These are phyloP conservation scores for Notodonta dromedarius DNA, from an alignment of 2,888 invertebrate species.

Conservation along the genomic window DNA sequence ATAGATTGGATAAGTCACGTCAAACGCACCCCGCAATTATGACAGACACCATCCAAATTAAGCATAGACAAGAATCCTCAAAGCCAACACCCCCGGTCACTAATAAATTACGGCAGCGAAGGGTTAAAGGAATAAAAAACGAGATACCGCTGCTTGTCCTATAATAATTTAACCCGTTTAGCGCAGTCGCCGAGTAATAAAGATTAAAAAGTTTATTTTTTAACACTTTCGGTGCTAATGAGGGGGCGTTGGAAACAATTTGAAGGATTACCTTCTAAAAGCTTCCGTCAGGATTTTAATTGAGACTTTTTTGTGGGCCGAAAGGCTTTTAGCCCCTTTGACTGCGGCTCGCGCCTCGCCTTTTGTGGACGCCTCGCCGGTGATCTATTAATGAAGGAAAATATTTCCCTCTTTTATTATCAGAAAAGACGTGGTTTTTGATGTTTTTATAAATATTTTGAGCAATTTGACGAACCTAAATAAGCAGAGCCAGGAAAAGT, in stretches of 20 bases:
- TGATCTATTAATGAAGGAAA: conserved; percentile 81
- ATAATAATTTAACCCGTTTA: conserved; percentile 83
- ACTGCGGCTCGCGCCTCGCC: conserved; percentile 54
- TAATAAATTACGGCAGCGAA: conserved; percentile 72
- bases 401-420: conserved; percentile 54
- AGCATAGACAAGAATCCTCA: conserved; percentile 69
- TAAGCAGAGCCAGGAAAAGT: not conserved
- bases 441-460: conserved; percentile 38
- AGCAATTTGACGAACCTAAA: conserved; percentile 30
- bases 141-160: conserved; percentile 72
- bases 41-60: conserved; percentile 65
- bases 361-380: conserved; percentile 70
- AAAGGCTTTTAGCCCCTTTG: conserved; percentile 82
- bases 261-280: conserved; percentile 85
- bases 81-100: conserved; percentile 66
- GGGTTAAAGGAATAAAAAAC: conserved; percentile 78
- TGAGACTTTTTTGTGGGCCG: conserved; percentile 82
- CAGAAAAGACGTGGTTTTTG: conserved; percentile 33
- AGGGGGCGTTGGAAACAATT: conserved; percentile 84
- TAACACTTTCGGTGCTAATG: conserved; percentile 84
- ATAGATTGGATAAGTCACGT: conserved; percentile 49
- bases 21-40: conserved; percentile 69
- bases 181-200: conserved; percentile 80
- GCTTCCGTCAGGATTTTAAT: conserved; percentile 84
- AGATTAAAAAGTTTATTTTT: conserved; percentile 85